Percentiles rank a stretch among this genome's conserved stretches.
Evolutionary conservation across 1,140 invertebrate species (phyloP).

Genomic region (Calosoma granatense): DNA sequence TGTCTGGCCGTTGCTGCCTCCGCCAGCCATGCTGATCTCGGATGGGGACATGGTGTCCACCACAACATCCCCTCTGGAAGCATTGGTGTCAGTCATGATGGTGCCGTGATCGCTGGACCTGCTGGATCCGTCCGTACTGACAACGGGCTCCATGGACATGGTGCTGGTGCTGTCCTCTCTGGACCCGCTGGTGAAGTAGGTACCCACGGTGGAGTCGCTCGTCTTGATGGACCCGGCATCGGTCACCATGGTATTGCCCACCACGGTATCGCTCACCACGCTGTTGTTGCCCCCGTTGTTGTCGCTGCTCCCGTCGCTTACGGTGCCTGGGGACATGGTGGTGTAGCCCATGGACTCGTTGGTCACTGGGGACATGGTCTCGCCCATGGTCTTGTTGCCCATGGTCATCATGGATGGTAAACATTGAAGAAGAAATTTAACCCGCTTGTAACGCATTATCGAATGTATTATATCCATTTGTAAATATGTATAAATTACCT

Average conservation of each 20-base stretch:
- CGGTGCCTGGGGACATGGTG: not conserved
- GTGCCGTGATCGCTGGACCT: not conserved
- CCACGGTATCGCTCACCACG: not conserved
- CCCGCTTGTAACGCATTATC: too few relatives aligned
- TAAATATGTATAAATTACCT: too few relatives aligned
- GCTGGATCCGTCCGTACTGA: not conserved
- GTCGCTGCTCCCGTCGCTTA: not conserved
- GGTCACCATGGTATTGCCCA: not conserved
- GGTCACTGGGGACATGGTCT: not conserved
- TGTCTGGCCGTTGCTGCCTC: not conserved
- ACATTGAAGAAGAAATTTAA: not conserved
- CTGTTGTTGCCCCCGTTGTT: not conserved
- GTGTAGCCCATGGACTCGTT: not conserved
- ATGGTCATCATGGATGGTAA: constrained; percentile 8
- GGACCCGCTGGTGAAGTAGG: not conserved
- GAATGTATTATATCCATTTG: too few relatives aligned
- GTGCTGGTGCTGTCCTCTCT: not conserved
- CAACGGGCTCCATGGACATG: not conserved
- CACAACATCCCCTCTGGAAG: not conserved
- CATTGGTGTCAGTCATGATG: not conserved
- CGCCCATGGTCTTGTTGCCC: not conserved
- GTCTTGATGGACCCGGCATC: not conserved
- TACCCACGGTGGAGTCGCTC: not conserved
- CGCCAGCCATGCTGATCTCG: too few relatives aligned
- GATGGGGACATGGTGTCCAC: not conserved